A percentile compares a stretch with the other conserved stretches of the same genome.
Evolutionary conservation across 2,113 vertebrate genomes (phyloP).

Genomic region (Elephantulus edwardii): DNA sequence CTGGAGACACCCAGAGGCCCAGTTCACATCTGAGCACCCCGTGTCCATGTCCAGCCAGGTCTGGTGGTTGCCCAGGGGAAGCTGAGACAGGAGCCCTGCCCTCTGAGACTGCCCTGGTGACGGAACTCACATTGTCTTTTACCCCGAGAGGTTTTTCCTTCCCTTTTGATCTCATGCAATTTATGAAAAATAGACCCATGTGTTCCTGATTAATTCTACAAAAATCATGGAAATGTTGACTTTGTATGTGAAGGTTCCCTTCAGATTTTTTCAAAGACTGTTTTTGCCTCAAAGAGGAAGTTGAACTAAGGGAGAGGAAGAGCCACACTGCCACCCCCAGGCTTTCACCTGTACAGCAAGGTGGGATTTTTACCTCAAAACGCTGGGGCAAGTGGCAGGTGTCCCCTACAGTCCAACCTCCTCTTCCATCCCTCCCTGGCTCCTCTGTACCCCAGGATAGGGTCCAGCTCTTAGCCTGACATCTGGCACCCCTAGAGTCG

Average conservation of each 20-base stretch:
- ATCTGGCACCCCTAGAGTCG: not conserved
- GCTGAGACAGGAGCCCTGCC: not conserved
- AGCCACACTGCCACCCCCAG: not conserved
- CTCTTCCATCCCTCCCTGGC: not conserved
- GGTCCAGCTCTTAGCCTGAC: not conserved
- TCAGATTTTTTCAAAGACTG: conserved; percentile 36
- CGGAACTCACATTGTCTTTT: conserved; percentile 17
- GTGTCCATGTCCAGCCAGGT: rapidly evolving
- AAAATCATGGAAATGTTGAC: conserved; percentile 62
- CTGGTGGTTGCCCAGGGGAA: rapidly evolving
- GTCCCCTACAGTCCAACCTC: not conserved
- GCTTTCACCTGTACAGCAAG: not conserved
- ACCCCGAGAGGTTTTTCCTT: conserved; percentile 57
- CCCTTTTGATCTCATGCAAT: conserved; percentile 55
- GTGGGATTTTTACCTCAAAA: not conserved
- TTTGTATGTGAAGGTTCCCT: conserved; percentile 46
- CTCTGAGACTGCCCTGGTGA: not conserved
- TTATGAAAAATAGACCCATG: conserved; percentile 59
- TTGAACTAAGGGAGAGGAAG: not conserved
- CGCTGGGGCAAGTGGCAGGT: not conserved
- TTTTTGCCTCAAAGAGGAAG: conserved; percentile 34
- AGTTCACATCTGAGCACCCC: not conserved
- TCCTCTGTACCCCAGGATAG: not conserved
- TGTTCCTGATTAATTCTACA: conserved; percentile 65
- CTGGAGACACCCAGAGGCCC: not conserved